Base-by-base conservation (phyloP, 2,888 invertebrate genomes). In the Tridacna gigas region DNA sequence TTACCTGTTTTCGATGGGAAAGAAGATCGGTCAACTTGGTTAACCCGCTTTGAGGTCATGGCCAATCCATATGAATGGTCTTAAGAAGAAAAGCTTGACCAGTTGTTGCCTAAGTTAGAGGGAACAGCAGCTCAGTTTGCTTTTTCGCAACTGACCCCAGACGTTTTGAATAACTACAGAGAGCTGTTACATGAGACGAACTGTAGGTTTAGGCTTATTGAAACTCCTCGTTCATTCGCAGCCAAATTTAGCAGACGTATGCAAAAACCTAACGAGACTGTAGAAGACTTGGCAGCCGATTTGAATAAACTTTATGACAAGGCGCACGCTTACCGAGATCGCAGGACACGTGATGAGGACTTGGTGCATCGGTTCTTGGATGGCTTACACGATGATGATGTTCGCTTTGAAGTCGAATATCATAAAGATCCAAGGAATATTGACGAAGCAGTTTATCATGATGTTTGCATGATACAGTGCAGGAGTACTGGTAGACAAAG, bases 231-330 rank as follows among this genome's bases (percentile, higher is more conserved):
- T 13, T 51, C 51, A 11, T 51, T 51, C 18, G 51, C 51, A 11
- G 51, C 51, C 11, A 51, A 51, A 51, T 88, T 86, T 71, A 77
- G 71, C 28, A 77, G 63, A 0, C 25, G 84, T 20, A 77, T 61
- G 18, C 84, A 80, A 69, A 77, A 37, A 25, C n/a, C 18, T 11
- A 74, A 60, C 18, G 82, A 84, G 47, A 73, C 63, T 26, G 61
- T 56, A 61, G 82, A 84, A 76, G 84, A 84, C 15, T 84, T 84
- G 77, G 84, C 80, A 28, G 84, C 84, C 0, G 80, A 82, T 25
- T 61, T 86, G 5, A 86, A 82, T 37, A 74, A 61, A 2, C 56
- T 84, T 11, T 87, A 85, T 73, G 80, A 77, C 15, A 87, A 87
- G 25, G 83, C 87, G 15, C 76, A 87, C 71, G 28, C 61, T 18